Evolutionary conservation across 2,888 invertebrate genomes (phyloP).

Genomic region (Euclidia mi): DNA sequence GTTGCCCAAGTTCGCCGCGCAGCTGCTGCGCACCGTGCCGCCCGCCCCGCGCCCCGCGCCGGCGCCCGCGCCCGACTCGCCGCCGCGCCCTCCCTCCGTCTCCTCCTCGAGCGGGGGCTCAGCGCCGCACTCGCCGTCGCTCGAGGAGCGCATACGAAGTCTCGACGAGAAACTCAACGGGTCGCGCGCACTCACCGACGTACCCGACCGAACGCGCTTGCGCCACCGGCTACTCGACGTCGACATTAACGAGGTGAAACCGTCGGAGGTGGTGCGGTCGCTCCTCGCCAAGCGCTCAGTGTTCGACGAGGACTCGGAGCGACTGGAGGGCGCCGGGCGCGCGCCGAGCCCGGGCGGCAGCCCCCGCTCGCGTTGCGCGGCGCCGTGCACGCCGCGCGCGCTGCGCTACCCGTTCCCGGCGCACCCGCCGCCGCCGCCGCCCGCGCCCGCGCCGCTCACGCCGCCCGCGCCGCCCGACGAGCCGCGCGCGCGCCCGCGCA

Average conservation of each 20-base stretch:
- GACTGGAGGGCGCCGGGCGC: conserved; percentile 96
- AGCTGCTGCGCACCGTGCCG: conserved; percentile 89
- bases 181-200: conserved; percentile 90
- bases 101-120: conserved; percentile 93
- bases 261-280: conserved; percentile 98
- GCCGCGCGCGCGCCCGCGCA: conserved; percentile 50
- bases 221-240: conserved; percentile 94
- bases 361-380: conserved; percentile 84
- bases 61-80: conserved; percentile 91
- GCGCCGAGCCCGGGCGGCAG: conserved; percentile 91
- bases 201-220: conserved; percentile 90
- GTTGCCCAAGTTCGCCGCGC: conserved; percentile 96
- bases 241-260: conserved; percentile 95
- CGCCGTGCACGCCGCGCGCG: conserved; percentile 80
- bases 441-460: conserved; percentile 51
- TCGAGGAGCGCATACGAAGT: conserved; percentile 97
- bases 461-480: conserved; percentile 63
- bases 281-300: conserved; percentile 97
- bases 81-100: conserved; percentile 92
- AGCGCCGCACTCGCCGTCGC: conserved; percentile 93
- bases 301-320: conserved; percentile 98
- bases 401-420: conserved; percentile 95
- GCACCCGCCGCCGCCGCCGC: conserved; percentile 90
- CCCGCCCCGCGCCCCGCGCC: conserved; percentile 85
- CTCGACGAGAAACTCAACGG: conserved; percentile 97